Percentiles rank a stretch among this genome's conserved stretches.
Conservation (phyloP, 2,797 vertebrate species). For the Bradypodion ventrale region DNA sequence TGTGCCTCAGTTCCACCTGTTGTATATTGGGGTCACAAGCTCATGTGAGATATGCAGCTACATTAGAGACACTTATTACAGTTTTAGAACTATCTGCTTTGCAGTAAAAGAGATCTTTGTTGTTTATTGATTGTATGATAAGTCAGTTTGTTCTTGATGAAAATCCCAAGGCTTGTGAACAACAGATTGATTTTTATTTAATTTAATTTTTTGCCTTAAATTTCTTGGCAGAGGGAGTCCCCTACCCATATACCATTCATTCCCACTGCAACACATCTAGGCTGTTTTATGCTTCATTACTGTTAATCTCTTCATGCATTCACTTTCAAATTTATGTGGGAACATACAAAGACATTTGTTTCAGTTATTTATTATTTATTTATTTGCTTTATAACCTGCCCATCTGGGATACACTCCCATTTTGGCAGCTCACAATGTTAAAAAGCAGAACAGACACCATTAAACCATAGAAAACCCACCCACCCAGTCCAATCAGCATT, state of each 20-base stretch:
- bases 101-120: constrained; percentile 4
- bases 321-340: background rate
- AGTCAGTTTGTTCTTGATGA: constrained; percentile 28
- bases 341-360: constrained; percentile 18
- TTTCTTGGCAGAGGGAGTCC: constrained; percentile 13
- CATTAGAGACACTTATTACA: constrained; percentile 5
- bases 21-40: background rate
- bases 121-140: constrained; percentile 27
- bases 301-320: constrained; percentile 5
- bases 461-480: no score
- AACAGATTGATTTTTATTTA: constrained; percentile 32
- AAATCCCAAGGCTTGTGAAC: constrained; percentile 20
- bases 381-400: no score
- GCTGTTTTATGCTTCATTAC: background rate
- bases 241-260: background rate
- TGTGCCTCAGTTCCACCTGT: constrained; percentile 1
- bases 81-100: background rate
- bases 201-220: constrained; percentile 7
- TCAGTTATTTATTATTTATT: no score
- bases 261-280: background rate
- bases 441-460: no score
- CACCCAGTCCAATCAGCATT: no score
- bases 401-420: no score
- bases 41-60: background rate
- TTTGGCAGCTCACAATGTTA: no score